phyloP scores from a whole-genome alignment of 2,888 invertebrate species.

The Cantharis rustica region DNA sequence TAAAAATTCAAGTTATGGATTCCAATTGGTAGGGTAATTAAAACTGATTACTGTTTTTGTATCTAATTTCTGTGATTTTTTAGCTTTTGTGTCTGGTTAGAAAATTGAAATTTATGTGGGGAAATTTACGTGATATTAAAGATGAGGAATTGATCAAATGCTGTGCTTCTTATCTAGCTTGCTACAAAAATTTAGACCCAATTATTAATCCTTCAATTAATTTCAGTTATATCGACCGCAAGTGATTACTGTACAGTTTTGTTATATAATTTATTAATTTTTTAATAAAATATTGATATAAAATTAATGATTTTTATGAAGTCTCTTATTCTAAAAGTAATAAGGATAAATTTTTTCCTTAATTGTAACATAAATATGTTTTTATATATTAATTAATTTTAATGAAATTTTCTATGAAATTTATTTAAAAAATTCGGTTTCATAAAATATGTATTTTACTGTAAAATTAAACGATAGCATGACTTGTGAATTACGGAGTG shows the following conservation, averaged over 20 bases:
- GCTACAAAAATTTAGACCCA: conserved; percentile 40
- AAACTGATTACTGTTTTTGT: background rate
- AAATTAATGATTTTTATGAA: too few relatives aligned
- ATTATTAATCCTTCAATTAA: conserved; percentile 42
- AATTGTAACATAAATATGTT: too few relatives aligned
- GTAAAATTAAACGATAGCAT: too few relatives aligned
- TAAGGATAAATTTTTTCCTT: too few relatives aligned
- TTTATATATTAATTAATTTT: too few relatives aligned
- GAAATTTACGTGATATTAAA: conserved; percentile 37
- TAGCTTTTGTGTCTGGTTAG: conserved; percentile 47
- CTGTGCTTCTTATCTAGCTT: conserved; percentile 40
- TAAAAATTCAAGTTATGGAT: conserved; percentile 38
- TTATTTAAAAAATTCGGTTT: too few relatives aligned
- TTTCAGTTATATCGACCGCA: background rate
- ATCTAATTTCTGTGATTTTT: conserved; percentile 15
- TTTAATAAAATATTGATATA: background rate
- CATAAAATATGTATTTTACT: too few relatives aligned
- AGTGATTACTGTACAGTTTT: background rate
- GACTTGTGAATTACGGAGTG: too few relatives aligned
- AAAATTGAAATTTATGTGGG: conserved; percentile 47
- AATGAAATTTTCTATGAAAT: too few relatives aligned
- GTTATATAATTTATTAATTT: background rate
- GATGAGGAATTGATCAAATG: conserved; percentile 40
- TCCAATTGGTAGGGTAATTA: conserved; percentile 44
- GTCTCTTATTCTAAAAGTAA: too few relatives aligned